Percentiles rank a stretch among this genome's conserved stretches.
These are phyloP conservation scores for Phlogophora meticulosa DNA, from an alignment of 2,888 invertebrate species.

Conservation along the genomic window DNA sequence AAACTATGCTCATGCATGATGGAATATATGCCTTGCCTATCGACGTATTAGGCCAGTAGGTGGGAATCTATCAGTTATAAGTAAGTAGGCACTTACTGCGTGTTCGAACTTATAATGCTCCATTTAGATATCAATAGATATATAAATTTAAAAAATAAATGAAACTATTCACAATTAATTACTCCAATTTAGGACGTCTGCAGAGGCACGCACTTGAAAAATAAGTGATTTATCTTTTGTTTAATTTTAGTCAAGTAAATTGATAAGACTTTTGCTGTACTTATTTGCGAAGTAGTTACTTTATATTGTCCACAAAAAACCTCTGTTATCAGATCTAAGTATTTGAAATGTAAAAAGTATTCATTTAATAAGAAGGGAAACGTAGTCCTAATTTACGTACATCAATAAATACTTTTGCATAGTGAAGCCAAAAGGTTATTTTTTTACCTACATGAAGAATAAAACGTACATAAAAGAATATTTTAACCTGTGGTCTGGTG, in stretches of 20 bases:
- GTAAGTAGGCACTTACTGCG: constrained; percentile 66
- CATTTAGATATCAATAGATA: constrained; percentile 64
- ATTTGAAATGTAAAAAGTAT: background rate
- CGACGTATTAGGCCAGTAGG: constrained; percentile 42
- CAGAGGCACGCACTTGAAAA: constrained; percentile 26
- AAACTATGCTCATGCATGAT: constrained; percentile 56
- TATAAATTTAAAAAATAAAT: background rate
- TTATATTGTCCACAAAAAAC: background rate
- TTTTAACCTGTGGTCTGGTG: constrained; percentile 1
- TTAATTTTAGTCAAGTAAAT: constrained; percentile 29
- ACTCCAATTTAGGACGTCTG: constrained; percentile 31
- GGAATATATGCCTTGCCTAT: constrained; percentile 53
- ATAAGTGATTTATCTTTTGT: constrained; percentile 44
- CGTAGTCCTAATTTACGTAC: background rate
- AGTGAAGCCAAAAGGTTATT: no score
- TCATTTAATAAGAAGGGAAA: background rate
- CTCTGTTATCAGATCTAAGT: background rate
- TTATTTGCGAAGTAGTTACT: constrained; percentile 4
- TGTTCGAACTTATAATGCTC: constrained; percentile 74
- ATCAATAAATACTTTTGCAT: no score
- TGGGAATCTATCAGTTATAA: constrained; percentile 27
- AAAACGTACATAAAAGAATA: background rate
- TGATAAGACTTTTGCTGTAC: constrained; percentile 39
- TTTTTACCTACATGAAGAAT: background rate
- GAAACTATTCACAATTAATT: constrained; percentile 4